Evolutionary conservation across 1,140 invertebrate genomes (phyloP).

Genomic region (Mercenaria mercenaria): DNA sequence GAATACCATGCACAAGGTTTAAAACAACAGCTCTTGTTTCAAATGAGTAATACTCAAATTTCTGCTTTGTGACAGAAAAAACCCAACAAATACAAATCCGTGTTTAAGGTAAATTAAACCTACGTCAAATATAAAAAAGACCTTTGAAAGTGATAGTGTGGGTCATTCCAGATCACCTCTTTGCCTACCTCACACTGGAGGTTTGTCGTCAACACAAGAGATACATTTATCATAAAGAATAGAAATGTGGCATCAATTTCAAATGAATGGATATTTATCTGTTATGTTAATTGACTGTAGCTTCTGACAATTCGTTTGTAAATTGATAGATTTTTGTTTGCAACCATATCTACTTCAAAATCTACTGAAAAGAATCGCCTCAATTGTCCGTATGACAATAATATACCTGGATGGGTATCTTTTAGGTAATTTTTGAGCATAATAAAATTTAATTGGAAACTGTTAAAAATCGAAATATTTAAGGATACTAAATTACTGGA

Average conservation of each 20-base stretch:
- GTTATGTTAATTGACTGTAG: constrained; percentile 39
- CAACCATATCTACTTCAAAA: constrained; percentile 11
- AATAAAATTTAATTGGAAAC: no score
- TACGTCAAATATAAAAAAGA: no score
- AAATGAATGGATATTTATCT: constrained; percentile 43
- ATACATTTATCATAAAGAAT: constrained; percentile 26
- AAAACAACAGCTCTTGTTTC: no score
- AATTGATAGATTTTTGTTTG: constrained; percentile 35
- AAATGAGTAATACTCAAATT: no score
- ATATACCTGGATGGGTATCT: not conserved
- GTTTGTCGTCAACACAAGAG: not conserved
- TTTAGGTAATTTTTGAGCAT: no score
- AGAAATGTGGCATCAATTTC: constrained; percentile 30
- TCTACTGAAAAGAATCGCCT: not conserved
- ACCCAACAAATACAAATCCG: no score
- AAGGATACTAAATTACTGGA: no score
- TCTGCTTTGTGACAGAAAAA: no score
- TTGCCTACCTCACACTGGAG: not conserved
- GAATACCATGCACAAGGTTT: no score
- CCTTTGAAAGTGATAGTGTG: no score
- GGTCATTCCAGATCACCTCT: not conserved
- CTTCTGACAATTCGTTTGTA: constrained; percentile 37
- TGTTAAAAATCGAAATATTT: no score
- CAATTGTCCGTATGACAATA: not conserved
- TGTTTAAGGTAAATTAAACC: no score